phyloP scores from a whole-genome alignment of 2,113 vertebrate species.

The Todiramphus saurophagus region DNA sequence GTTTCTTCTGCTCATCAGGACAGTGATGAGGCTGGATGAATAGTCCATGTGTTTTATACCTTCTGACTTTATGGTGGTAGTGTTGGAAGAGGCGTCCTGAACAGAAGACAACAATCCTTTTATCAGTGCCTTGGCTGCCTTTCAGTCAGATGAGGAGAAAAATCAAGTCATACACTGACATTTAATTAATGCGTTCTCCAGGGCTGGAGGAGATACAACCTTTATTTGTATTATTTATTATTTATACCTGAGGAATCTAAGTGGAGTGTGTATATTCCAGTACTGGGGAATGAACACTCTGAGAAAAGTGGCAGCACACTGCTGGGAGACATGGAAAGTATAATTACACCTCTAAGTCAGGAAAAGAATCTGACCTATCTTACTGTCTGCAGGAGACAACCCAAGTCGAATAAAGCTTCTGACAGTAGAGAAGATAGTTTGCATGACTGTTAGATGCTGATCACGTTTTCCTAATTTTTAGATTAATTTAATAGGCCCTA shows the following conservation, averaged over 20 bases:
- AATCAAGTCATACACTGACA: neutral
- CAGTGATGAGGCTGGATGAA: neutral
- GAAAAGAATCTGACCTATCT: neutral
- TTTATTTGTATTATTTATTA: slow-evolving; percentile 3
- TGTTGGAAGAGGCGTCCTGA: neutral
- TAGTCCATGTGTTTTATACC: neutral
- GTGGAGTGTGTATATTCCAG: neutral
- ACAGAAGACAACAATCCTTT: neutral
- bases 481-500: neutral
- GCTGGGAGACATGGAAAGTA: neutral
- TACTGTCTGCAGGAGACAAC: neutral
- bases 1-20: neutral
- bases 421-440: neutral
- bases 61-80: neutral
- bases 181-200: neutral
- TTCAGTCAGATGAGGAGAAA: neutral
- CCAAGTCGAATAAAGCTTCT: neutral
- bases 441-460: neutral
- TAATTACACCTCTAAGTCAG: neutral
- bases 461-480: neutral
- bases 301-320: neutral
- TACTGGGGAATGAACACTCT: fast-evolving
- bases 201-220: neutral
- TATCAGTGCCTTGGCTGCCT: neutral
- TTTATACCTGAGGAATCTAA: neutral